Conservation (phyloP, 2,113 vertebrate species). For the Pygoscelis antarcticus region DNA sequence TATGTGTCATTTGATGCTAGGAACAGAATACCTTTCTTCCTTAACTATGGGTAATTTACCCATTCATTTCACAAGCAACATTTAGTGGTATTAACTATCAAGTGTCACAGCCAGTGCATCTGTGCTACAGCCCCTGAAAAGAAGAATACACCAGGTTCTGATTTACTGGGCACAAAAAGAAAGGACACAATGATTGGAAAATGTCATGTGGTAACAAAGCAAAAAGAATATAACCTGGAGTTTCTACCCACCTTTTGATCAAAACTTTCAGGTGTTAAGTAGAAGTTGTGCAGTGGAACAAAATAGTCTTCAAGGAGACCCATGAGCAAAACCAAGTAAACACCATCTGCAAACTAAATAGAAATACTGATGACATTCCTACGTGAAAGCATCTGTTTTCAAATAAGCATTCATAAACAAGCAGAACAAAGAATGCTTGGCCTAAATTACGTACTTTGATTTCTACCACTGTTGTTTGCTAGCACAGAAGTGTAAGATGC, state of each 20-base stretch:
- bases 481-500: not conserved
- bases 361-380: not conserved
- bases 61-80: not conserved
- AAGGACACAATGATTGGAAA: not conserved
- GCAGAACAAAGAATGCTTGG: not conserved
- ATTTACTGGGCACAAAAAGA: not conserved
- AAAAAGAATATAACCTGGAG: not conserved
- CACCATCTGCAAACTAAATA: slow-evolving; percentile 94
- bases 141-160: not conserved
- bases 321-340: slow-evolving; percentile 94
- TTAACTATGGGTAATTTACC: not conserved
- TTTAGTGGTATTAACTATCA: not conserved
- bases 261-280: slow-evolving; percentile 93
- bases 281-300: slow-evolving; percentile 93
- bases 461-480: not conserved
- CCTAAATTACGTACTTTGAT: not conserved
- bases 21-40: not conserved
- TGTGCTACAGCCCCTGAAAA: not conserved
- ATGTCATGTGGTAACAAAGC: not conserved
- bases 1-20: not conserved
- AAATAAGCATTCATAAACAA: not conserved
- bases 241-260: slow-evolving; percentile 88
- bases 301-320: slow-evolving; percentile 95
- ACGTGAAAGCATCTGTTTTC: not conserved
- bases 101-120: not conserved